Percentiles rank a stretch among this genome's conserved stretches.
Conservation (phyloP, 2,888 invertebrate genomes). For the Escarpia spicata region DNA sequence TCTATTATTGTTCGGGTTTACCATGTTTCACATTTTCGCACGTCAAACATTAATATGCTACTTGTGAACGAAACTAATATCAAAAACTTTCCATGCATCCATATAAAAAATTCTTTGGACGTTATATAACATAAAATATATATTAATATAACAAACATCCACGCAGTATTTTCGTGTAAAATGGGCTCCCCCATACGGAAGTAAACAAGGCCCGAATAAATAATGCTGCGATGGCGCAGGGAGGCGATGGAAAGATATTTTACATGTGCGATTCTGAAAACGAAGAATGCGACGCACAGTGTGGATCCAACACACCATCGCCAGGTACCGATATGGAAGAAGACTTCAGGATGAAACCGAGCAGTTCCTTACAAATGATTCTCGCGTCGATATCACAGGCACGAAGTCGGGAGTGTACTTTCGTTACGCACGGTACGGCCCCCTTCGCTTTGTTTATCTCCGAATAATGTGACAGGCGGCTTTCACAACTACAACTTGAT, state of each 20-base stretch:
- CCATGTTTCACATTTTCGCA: neutral
- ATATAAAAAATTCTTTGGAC: neutral
- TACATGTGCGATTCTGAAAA: constrained; percentile 23
- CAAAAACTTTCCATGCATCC: neutral
- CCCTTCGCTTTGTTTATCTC: neutral
- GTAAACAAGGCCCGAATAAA: neutral
- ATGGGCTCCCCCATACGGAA: neutral
- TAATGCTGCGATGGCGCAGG: constrained; percentile 9
- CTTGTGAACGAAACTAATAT: neutral
- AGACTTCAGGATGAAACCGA: constrained; percentile 13
- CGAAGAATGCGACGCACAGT: constrained; percentile 5
- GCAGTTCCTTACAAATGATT: constrained; percentile 20
- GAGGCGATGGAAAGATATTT: constrained; percentile 8
- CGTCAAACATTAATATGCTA: neutral
- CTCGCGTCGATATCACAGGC: constrained; percentile 18
- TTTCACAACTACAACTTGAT: neutral
- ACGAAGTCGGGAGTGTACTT: neutral
- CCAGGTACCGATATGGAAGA: neutral
- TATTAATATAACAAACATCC: neutral
- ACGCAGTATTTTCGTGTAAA: neutral
- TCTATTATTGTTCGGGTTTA: neutral
- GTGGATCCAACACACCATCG: neutral
- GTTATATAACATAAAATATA: neutral
- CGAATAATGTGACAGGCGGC: neutral
- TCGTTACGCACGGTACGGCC: neutral